Evolutionary conservation across 2,797 vertebrate genomes (phyloP), one percentile per base, ranked within the genome.

Genomic region (Sebastes vulpes): DNA sequence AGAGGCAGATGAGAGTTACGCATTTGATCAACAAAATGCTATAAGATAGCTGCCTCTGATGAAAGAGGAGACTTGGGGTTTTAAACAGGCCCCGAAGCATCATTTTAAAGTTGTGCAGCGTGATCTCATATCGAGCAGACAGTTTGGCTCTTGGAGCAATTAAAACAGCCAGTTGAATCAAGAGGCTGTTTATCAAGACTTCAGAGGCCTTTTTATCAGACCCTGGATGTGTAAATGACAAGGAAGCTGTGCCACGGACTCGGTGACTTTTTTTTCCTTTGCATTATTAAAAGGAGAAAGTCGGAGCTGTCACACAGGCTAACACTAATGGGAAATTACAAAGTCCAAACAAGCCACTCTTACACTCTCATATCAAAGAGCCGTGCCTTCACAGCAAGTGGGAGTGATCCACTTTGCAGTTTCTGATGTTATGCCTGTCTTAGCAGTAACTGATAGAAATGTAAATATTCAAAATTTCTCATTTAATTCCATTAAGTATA

Each of bases 261-360:
- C 75, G n/a, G 53, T 75, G 87, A 78, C 82, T 85, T 83, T 77
- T 81, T 85, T 50, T 75, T 86, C 54, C 48, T 80, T 77, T 87
- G 81, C 75, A 88, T 89, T 91, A 90, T 87, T 92, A 92, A 85
- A 85, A 90, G 80, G 29, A 79, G 58, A 87, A 77, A 60, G 76
- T 79, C 61, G 3, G 81, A 79, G 78, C 81, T 87, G 88, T 94
- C 89, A 86, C 75, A 85, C n/a, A 73, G 38, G 60, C 72, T 28
- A 81, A 89, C 80, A 76, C 87, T 90, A 92, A 93, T 89, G 80
- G 88, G 79, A 92, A 95, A 91, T 92, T 86, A 92, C 64, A 78
- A 86, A 89, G 82, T 91, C 86, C 77, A 92, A 91, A 92, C 82
- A 92, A 83, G 84, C 69, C 72, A 79, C 83, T 85, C 83, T 80